Percentiles rank a stretch among this genome's conserved stretches.
Evolutionary conservation across 2,797 vertebrate species (phyloP).

Genomic region (Menidia menidia): DNA sequence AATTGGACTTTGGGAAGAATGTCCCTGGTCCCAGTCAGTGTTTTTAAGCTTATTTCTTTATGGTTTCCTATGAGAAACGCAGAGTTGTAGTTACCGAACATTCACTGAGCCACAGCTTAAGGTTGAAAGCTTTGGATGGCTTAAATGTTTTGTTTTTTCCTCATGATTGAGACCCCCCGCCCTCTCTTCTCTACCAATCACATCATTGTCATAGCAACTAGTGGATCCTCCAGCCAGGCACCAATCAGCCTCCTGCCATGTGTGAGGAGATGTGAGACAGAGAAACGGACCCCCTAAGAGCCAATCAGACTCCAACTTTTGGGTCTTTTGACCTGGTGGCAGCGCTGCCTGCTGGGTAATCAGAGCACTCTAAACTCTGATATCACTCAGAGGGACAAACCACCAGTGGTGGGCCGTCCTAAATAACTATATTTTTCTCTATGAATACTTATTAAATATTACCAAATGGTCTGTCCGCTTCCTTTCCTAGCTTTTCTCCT

Average conservation of each 20-base stretch:
- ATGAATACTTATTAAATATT: too few relatives aligned
- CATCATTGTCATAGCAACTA: conserved; percentile 64
- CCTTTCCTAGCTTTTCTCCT: too few relatives aligned
- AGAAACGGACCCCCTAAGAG: conserved; percentile 11
- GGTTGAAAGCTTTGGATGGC: conserved; percentile 1
- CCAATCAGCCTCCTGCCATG: conserved; percentile 70
- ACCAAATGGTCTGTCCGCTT: too few relatives aligned
- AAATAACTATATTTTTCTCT: too few relatives aligned
- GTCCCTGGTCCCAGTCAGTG: too few relatives aligned
- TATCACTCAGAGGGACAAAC: background rate
- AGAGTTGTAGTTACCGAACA: background rate
- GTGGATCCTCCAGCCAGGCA: conserved; percentile 50
- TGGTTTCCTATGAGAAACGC: too few relatives aligned
- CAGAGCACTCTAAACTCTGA: background rate
- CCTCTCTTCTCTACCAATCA: conserved; percentile 46
- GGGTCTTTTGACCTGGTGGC: conserved; percentile 17
- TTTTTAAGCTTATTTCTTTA: too few relatives aligned
- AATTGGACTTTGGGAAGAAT: background rate
- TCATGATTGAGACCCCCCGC: background rate
- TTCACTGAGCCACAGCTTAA: background rate
- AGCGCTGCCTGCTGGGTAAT: conserved; percentile 43
- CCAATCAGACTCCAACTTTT: conserved; percentile 35
- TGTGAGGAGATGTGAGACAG: background rate
- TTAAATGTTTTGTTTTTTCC: background rate
- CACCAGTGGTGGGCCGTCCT: too few relatives aligned